phyloP scores from a whole-genome alignment of 2,888 invertebrate genomes.

The Trichopoda pennipes region DNA sequence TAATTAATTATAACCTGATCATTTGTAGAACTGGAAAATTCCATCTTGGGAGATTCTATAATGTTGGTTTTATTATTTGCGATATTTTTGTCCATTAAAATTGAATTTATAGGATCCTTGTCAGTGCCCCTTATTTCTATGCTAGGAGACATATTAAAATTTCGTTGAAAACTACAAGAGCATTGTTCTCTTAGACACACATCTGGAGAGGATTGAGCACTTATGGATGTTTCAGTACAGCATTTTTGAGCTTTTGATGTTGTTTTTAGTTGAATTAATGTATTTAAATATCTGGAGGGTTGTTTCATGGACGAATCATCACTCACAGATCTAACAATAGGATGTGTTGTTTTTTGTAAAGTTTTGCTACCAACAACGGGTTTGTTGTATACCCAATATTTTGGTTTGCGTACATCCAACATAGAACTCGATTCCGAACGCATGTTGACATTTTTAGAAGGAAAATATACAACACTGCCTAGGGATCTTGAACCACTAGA shows the following conservation, averaged over 20 bases:
- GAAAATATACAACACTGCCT: conserved; percentile 82
- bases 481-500: conserved; percentile 81
- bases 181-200: conserved; percentile 69
- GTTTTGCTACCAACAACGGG: conserved; percentile 28
- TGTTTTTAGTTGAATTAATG: conserved; percentile 20
- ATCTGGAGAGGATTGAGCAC: conserved; percentile 75
- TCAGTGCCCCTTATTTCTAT: conserved; percentile 6
- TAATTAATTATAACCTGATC: conserved; percentile 1
- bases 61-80: conserved; percentile 9
- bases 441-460: conserved; percentile 61
- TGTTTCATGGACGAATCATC: conserved; percentile 73
- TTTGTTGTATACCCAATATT: conserved; percentile 55
- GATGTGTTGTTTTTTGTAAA: conserved; percentile 62
- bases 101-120: background rate
- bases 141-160: conserved; percentile 4
- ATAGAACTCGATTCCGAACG: conserved; percentile 65
- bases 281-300: conserved; percentile 5
- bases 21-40: background rate
- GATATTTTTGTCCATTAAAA: background rate
- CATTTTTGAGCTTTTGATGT: conserved; percentile 38
- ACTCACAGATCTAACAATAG: conserved; percentile 77
- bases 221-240: conserved; percentile 70
- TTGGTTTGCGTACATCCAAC: conserved; percentile 67
- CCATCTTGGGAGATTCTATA: background rate
- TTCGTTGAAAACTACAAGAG: conserved; percentile 23